Conservation (phyloP, 2,113 vertebrate genomes). For the Hypanus sabinus region DNA sequence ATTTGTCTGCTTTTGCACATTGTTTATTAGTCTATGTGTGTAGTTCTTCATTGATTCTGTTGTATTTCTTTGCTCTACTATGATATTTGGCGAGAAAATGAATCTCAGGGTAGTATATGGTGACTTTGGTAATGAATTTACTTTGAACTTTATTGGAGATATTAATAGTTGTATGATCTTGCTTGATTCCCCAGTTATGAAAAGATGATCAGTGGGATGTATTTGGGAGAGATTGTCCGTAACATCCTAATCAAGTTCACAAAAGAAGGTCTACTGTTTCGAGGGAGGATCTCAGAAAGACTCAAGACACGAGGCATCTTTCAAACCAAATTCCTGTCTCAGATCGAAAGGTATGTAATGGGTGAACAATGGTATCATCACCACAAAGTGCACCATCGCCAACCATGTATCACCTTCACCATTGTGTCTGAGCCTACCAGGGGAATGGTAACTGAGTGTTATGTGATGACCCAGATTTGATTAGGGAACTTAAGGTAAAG, state of each 20-base stretch:
- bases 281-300: constrained; percentile 80
- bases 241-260: constrained; percentile 88
- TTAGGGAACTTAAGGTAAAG: too few species aligned
- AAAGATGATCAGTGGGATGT: constrained; percentile 99
- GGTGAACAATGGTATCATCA: background rate
- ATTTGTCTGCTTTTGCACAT: too few species aligned
- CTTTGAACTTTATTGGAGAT: background rate
- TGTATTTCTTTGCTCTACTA: too few species aligned
- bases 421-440: background rate
- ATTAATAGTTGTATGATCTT: background rate
- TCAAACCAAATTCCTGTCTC: constrained; percentile 91
- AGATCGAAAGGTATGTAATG: constrained; percentile 80
- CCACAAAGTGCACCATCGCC: background rate
- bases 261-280: constrained; percentile 78
- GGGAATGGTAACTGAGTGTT: too few species aligned
- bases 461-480: too few species aligned
- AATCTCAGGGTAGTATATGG: too few species aligned
- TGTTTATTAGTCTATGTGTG: too few species aligned
- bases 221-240: constrained; percentile 88
- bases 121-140: too few species aligned
- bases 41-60: too few species aligned
- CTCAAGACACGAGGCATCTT: constrained; percentile 91
- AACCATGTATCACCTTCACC: background rate
- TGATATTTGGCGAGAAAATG: too few species aligned
- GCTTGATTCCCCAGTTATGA: constrained; percentile 66